Percentiles rank a stretch among this genome's conserved stretches.
phyloP scores from a whole-genome alignment of 2,888 invertebrate genomes.

The Drosophila leonis region DNA sequence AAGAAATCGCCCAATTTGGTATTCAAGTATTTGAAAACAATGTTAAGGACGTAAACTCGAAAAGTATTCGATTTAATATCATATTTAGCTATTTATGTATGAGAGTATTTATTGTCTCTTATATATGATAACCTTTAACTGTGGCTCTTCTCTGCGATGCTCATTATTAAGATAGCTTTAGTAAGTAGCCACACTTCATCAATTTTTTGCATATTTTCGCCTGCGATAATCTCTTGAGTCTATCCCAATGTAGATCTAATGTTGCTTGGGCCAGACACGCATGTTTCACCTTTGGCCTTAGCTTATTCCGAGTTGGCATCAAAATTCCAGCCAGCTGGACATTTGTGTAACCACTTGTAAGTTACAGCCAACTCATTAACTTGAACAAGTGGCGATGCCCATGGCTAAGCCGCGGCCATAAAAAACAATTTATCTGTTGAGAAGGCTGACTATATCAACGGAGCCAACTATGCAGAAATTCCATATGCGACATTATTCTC shows the following conservation, averaged over 20 bases:
- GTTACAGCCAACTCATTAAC: conserved; percentile 68
- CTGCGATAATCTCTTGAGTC: conserved; percentile 1
- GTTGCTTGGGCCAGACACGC: conserved; percentile 30
- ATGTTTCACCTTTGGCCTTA: conserved; percentile 55
- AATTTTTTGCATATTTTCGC: not conserved
- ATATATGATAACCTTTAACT: not conserved
- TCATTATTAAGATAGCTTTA: not conserved
- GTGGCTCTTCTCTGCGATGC: not conserved
- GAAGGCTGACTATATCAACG: conserved; percentile 49
- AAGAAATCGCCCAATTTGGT: not conserved
- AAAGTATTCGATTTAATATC: not conserved
- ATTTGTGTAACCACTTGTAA: conserved; percentile 26
- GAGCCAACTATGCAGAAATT: conserved; percentile 69
- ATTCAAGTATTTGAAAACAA: not conserved
- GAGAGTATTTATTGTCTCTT: not conserved
- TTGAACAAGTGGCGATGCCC: conserved; percentile 54
- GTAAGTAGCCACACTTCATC: not conserved
- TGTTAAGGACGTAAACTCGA: not conserved
- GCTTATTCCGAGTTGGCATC: conserved; percentile 50
- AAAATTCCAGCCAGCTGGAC: conserved; percentile 60
- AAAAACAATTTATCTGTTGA: conserved; percentile 55
- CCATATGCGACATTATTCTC: conserved; percentile 78
- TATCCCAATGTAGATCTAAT: conserved; percentile 20
- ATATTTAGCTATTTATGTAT: not conserved
- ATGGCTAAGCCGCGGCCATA: conserved; percentile 63